Conservation (phyloP, 2,797 vertebrate species). For the Alosa sapidissima region DNA sequence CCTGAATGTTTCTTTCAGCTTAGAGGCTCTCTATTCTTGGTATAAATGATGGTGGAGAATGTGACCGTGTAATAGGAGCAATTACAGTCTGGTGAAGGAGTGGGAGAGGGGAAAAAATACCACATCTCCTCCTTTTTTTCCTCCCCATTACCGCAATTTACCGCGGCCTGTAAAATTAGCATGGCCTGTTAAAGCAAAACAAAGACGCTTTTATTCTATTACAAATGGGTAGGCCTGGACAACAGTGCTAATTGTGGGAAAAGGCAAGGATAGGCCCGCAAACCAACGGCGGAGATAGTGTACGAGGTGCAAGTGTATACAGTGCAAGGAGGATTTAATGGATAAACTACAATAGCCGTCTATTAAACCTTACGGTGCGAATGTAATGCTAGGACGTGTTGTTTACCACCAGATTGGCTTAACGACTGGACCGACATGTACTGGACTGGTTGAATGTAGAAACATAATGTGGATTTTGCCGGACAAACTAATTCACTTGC, state of each 20-base stretch:
- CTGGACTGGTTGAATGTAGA: neutral
- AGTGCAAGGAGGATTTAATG: neutral
- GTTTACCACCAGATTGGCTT: neutral
- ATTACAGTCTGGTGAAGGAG: neutral
- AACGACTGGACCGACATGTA: neutral
- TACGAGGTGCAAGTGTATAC: too few relatives aligned
- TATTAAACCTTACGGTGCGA: neutral
- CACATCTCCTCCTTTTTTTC: neutral
- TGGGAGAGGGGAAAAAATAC: neutral
- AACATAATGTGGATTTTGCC: neutral
- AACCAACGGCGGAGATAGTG: neutral
- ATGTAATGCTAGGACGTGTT: neutral
- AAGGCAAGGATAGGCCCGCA: neutral
- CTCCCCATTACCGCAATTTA: neutral
- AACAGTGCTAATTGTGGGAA: neutral
- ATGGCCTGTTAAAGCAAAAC: conserved; percentile 22
- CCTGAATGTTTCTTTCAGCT: conserved; percentile 8
- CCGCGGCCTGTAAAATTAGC: conserved; percentile 15
- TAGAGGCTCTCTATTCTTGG: neutral
- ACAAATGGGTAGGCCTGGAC: neutral
- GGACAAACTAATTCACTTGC: conserved; percentile 8
- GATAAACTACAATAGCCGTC: neutral
- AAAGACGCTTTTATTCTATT: conserved; percentile 14
- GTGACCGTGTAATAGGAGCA: conserved; percentile 22
- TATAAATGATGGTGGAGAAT: conserved; percentile 19